A percentile compares a stretch with the other conserved stretches of the same genome.
phyloP scores from a whole-genome alignment of 2,797 vertebrate genomes.

The Falco cherrug region DNA sequence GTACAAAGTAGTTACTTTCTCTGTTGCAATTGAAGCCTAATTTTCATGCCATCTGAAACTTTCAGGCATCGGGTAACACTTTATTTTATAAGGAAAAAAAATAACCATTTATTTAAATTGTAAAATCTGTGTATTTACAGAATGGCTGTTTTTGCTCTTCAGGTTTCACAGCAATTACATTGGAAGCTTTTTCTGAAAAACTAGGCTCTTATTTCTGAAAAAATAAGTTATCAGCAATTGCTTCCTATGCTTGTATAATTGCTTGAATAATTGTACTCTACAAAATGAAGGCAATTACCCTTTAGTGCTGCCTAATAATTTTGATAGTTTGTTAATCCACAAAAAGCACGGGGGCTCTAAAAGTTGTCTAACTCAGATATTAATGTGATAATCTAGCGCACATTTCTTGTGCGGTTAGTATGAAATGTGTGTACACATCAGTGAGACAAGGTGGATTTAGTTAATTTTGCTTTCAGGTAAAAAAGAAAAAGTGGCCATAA shows the following conservation, averaged over 20 bases:
- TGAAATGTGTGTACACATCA: neutral
- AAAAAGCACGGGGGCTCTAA: neutral
- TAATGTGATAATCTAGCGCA: neutral
- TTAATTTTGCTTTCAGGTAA: neutral
- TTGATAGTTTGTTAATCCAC: neutral
- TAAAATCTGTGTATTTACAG: constrained; percentile 53
- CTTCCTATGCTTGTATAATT: constrained; percentile 29
- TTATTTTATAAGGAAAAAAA: constrained; percentile 61
- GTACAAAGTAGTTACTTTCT: constrained; percentile 62
- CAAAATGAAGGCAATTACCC: neutral
- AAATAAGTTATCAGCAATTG: constrained; percentile 62
- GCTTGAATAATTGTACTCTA: constrained; percentile 16
- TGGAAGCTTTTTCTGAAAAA: constrained; percentile 35
- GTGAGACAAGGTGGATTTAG: neutral
- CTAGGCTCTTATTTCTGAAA: constrained; percentile 45
- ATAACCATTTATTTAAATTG: constrained; percentile 62
- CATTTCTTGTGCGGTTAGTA: neutral
- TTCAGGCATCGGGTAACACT: constrained; percentile 59
- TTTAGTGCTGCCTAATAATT: neutral
- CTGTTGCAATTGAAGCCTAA: constrained; percentile 51
- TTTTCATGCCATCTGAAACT: constrained; percentile 61
- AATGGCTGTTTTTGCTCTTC: constrained; percentile 44
- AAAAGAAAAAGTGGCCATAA: rapidly evolving
- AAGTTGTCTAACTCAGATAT: neutral
- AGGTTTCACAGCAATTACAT: constrained; percentile 54